These are phyloP conservation scores for Formica aserva DNA, from an alignment of 2,888 invertebrate species.

Conservation along the genomic window DNA sequence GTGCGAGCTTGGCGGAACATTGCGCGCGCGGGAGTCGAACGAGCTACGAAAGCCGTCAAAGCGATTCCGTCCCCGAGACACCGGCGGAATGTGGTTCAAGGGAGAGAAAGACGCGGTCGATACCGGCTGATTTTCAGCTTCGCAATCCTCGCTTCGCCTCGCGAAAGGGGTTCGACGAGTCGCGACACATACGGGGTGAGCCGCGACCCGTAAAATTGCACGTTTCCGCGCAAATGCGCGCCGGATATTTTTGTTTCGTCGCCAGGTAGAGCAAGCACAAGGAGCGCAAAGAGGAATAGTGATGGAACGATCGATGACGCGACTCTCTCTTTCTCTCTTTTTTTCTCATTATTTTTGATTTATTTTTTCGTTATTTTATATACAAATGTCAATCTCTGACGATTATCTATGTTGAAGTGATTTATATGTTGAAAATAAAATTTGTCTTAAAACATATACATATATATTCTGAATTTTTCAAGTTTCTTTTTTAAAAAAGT, in stretches of 20 bases:
- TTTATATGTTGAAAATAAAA: neutral
- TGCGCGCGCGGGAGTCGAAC: constrained; percentile 1
- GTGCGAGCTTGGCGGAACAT: constrained; percentile 6
- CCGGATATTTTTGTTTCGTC: constrained; percentile 44
- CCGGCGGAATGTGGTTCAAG: neutral
- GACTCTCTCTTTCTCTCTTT: neutral
- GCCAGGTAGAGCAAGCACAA: constrained; percentile 11
- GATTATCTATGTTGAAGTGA: neutral
- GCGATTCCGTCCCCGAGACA: constrained; percentile 20
- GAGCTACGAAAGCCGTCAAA: constrained; percentile 25
- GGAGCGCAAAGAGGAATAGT: neutral
- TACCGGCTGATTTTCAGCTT: constrained; percentile 47
- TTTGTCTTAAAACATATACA: neutral
- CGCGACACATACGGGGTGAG: constrained; percentile 24
- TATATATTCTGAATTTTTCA: neutral
- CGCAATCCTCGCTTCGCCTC: constrained; percentile 10
- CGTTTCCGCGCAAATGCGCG: constrained; percentile 42
- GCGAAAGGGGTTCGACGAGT: constrained; percentile 24
- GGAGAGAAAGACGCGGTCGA: constrained; percentile 17
- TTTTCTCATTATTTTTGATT: neutral
- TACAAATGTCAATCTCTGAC: neutral
- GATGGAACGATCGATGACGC: neutral
- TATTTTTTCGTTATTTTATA: constrained; percentile 13
- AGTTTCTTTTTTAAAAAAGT: neutral
- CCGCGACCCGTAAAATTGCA: constrained; percentile 56